Evolutionary conservation across 2,113 vertebrate species (phyloP), one percentile per base, ranked within the genome.

Genomic region (Vicugna pacos): DNA sequence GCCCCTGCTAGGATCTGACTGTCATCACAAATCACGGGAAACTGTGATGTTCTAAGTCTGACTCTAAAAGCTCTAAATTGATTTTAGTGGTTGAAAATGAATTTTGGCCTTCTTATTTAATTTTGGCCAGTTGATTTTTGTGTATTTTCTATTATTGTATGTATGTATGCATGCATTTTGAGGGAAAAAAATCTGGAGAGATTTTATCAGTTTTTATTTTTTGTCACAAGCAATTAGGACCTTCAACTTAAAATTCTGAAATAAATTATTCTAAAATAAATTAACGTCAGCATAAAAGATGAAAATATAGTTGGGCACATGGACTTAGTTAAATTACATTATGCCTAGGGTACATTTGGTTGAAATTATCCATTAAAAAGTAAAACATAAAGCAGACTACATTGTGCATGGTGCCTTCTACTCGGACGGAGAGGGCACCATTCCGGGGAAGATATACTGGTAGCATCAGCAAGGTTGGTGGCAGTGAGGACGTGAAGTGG

Each of bases 51-150:
- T 7, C 9, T 48, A 50, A 75, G 24, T 13, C 19, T 38, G 42
- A 82, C 17, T 50, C 22, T 46, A 30, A 77, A 46, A 73, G 32
- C 13, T 60, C 14, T 77, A 58, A 73, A 26, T 60, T 79, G 38
- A 64, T 75, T 72, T 84, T 79, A 87, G 56, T 60, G 24, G 30
- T 54, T 93, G 22, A 35, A 80, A 79, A 87, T 62, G 16, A 83
- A 84, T 73, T 50, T 82, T 93, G 76, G 38, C 14, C 13, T 83
- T 95, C 95, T 94, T 7, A 81, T 82, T 93, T 89, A 91, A 91
- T 79, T 82, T 93, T 48, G 35, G 9, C 3, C 2, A 24, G 3
- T 58, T 81, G n/a, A 73, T 13, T 58, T 75, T 15, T 15, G 20
- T 94, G 16, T 58, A 38, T 80, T 89, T 96, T 83, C 48, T 80